Evolutionary conservation across 2,113 vertebrate genomes (phyloP).

Genomic region (Beaufortia kweichowensis): DNA sequence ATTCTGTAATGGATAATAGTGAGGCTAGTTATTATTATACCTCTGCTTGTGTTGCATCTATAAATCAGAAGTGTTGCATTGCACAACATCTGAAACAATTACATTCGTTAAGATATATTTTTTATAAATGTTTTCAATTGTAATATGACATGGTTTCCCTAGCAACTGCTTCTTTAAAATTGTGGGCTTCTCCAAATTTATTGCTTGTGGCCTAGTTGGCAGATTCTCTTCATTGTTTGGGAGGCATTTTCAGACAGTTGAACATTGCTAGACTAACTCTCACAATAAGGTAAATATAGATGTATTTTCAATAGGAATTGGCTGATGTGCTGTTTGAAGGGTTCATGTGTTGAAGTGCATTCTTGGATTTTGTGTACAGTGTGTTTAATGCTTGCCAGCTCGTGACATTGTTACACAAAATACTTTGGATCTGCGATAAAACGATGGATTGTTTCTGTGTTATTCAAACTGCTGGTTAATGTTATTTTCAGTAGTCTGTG

Average conservation of each 20-base stretch:
- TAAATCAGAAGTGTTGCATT: constrained; percentile 8
- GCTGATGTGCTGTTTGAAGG: background rate
- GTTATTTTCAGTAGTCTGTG: constrained; percentile 17
- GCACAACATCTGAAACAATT: background rate
- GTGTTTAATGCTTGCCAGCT: background rate
- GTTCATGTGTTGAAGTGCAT: background rate
- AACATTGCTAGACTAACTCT: constrained; percentile 19
- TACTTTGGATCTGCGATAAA: background rate
- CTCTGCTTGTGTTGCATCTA: background rate
- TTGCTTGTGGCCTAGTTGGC: constrained; percentile 34
- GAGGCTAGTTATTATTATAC: constrained; percentile 15
- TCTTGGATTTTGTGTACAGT: background rate
- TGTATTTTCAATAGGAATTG: background rate
- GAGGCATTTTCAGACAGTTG: constrained; percentile 29
- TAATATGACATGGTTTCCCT: constrained; percentile 42
- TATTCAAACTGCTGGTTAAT: background rate
- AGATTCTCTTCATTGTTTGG: constrained; percentile 29
- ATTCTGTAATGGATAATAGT: background rate
- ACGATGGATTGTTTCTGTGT: background rate
- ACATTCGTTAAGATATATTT: constrained; percentile 30
- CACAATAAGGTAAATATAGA: constrained; percentile 4
- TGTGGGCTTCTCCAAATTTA: constrained; percentile 43
- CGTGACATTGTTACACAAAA: background rate
- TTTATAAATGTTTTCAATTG: constrained; percentile 34
- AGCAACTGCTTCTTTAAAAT: constrained; percentile 47